Conservation (phyloP, 2,797 vertebrate species). For the Mus caroli region DNA sequence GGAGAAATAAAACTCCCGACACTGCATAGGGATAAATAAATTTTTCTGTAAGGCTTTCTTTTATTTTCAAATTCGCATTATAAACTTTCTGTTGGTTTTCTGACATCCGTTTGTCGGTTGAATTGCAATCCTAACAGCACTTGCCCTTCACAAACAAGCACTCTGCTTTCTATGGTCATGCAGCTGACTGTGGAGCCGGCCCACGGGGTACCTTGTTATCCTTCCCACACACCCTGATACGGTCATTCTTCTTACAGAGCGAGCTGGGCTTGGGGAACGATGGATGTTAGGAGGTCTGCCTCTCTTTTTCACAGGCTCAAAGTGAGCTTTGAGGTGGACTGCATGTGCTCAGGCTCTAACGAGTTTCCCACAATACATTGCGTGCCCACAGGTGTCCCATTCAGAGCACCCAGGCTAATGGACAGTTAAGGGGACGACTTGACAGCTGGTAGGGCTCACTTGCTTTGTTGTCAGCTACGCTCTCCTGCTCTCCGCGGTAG, state of each 20-base stretch:
- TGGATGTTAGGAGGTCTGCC: not conserved
- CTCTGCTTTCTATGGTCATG: not conserved
- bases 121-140: not conserved
- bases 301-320: not conserved
- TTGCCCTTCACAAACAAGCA: not conserved
- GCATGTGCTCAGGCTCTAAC: not conserved
- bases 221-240: not conserved
- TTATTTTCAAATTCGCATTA: not conserved
- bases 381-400: conserved; percentile 15
- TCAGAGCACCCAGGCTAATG: not conserved
- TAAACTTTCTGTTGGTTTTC: not conserved
- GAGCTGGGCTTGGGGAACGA: not conserved
- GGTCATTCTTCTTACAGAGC: not conserved
- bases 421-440: not conserved
- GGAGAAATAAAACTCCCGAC: not conserved
- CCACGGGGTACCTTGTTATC: not conserved
- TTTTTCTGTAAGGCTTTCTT: not conserved
- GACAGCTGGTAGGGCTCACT: not conserved
- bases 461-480: not conserved
- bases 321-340: not conserved
- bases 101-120: not conserved
- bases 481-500: not conserved
- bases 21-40: not conserved
- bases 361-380: not conserved
- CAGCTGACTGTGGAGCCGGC: not conserved